Conservation (phyloP, 2,797 vertebrate species). For the Manis javanica region DNA sequence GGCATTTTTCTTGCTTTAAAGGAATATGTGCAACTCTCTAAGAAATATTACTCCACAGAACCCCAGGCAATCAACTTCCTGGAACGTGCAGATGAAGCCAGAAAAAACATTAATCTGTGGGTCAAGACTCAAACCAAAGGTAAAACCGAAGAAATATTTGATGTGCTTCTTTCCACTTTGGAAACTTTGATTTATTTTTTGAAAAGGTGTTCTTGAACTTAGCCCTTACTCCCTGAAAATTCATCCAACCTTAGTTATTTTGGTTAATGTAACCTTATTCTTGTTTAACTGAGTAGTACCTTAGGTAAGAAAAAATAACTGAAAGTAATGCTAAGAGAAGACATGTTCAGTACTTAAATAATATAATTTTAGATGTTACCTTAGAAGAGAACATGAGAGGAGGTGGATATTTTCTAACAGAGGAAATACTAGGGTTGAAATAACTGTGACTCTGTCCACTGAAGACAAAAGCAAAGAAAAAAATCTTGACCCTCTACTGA, state of each 20-base stretch:
- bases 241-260: not conserved
- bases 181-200: not conserved
- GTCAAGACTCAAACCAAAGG: constrained; percentile 92
- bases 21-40: constrained; percentile 89
- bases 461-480: not conserved
- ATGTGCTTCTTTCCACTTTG: not conserved
- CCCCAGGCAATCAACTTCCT: constrained; percentile 91
- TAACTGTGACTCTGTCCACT: not conserved
- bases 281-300: not conserved
- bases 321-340: not conserved
- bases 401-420: not conserved
- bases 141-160: constrained; percentile 73
- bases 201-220: not conserved
- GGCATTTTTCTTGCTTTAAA: constrained; percentile 80
- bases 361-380: not conserved
- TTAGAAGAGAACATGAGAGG: not conserved
- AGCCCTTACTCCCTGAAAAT: not conserved
- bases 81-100: constrained; percentile 83
- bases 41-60: constrained; percentile 89
- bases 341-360: not conserved
- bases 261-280: not conserved
- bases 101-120: constrained; percentile 92
- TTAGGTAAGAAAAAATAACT: not conserved
- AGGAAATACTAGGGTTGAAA: not conserved
- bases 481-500: not conserved